Percentiles rank a stretch among this genome's conserved stretches.
Evolutionary conservation across 2,888 invertebrate genomes (phyloP).

Genomic region (Coleophora flavipennella): DNA sequence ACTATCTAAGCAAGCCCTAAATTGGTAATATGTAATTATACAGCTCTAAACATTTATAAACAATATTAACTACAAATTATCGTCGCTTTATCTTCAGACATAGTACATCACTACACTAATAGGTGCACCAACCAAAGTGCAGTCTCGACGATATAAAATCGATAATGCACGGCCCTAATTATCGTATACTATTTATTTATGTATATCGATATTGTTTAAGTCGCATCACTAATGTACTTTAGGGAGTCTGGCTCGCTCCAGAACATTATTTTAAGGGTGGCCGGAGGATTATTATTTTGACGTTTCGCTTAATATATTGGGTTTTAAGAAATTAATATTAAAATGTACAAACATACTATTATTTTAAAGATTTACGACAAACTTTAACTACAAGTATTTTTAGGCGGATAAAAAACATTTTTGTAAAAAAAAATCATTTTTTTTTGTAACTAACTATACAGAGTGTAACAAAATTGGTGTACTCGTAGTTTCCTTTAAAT

Average conservation of each 20-base stretch:
- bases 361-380: no score
- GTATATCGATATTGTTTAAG: slow-evolving; percentile 17
- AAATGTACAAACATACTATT: no score
- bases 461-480: no score
- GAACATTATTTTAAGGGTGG: slow-evolving; percentile 5
- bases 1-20: no score
- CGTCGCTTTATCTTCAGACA: background rate
- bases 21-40: no score
- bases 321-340: no score
- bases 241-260: slow-evolving; percentile 1
- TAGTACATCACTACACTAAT: slow-evolving; percentile 9
- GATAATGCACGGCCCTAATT: slow-evolving; percentile 15
- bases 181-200: slow-evolving; percentile 7
- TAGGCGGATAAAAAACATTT: no score
- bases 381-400: no score
- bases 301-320: background rate
- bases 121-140: slow-evolving; percentile 10
- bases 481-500: no score
- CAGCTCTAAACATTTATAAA: no score
- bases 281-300: slow-evolving; percentile 4
- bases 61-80: background rate
- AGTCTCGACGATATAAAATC: slow-evolving; percentile 17
- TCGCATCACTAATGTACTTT: background rate
- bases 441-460: no score
- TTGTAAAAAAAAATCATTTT: no score